Evolutionary conservation across 2,797 vertebrate species (phyloP).

Genomic region (Thripadectes ignobilis): DNA sequence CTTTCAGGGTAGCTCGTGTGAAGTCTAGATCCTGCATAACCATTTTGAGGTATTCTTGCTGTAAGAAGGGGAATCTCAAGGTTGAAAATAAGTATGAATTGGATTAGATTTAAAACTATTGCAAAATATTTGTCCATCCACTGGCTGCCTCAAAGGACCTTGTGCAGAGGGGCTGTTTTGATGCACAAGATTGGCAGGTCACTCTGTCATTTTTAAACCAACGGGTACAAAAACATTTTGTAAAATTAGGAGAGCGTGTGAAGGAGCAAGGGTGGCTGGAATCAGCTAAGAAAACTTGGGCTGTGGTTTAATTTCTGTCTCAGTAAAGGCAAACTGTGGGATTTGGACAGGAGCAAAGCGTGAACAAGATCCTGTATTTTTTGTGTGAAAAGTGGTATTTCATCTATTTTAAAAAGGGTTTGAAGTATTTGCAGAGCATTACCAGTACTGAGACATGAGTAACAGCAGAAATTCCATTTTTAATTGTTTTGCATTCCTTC

Average conservation of each 20-base stretch:
- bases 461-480: conserved; percentile 45
- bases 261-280: conserved; percentile 3
- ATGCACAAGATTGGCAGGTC: background rate
- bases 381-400: conserved; percentile 36
- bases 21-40: background rate
- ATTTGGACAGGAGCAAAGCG: background rate
- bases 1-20: background rate
- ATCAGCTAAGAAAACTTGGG: background rate
- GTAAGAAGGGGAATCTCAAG: background rate
- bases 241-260: background rate
- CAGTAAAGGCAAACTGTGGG: conserved; percentile 29
- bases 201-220: background rate
- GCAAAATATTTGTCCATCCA: background rate
- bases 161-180: background rate
- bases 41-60: background rate
- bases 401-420: background rate
- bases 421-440: conserved; percentile 41
- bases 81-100: background rate
- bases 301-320: conserved; percentile 54
- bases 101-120: background rate
- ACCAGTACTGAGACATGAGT: background rate
- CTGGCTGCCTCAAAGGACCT: background rate
- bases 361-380: background rate
- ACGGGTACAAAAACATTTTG: background rate
- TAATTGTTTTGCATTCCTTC: conserved; percentile 57